These are phyloP conservation scores for Nephrotoma appendiculata DNA, from an alignment of 2,888 invertebrate species.

Conservation along the genomic window DNA sequence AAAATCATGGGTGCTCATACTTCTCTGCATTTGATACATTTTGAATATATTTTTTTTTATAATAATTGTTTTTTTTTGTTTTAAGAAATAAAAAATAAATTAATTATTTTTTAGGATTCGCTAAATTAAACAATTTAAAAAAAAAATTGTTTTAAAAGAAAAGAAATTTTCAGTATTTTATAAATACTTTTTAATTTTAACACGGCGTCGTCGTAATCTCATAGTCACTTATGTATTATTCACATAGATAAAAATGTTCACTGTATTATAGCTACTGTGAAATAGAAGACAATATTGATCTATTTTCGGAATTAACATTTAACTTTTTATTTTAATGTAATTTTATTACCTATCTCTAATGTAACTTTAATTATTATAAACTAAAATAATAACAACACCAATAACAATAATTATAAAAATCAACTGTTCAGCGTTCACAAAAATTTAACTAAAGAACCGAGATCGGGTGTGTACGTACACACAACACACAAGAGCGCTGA, in stretches of 20 bases:
- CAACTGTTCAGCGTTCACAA: neutral
- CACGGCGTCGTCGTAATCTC: neutral
- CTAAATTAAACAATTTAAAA: neutral
- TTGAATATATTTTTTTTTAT: constrained; percentile 14
- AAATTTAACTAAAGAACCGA: neutral
- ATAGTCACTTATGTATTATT: neutral
- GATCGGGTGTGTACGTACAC: neutral
- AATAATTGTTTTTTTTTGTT: neutral
- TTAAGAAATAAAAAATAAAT: neutral
- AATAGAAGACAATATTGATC: neutral
- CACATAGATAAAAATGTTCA: neutral
- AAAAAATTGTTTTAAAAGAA: neutral
- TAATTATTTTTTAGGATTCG: neutral
- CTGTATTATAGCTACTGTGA: neutral
- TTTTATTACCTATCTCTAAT: neutral
- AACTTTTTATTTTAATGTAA: neutral
- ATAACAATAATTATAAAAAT: neutral
- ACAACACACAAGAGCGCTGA: neutral
- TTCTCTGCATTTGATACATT: constrained; percentile 12
- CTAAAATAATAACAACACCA: neutral
- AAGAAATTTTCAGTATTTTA: neutral
- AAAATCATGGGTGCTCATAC: constrained; percentile 14
- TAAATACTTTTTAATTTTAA: neutral
- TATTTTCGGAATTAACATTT: neutral
- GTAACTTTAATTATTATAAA: neutral